Evolutionary conservation across 2,113 vertebrate species (phyloP).

Genomic region (Pongo pygmaeus): DNA sequence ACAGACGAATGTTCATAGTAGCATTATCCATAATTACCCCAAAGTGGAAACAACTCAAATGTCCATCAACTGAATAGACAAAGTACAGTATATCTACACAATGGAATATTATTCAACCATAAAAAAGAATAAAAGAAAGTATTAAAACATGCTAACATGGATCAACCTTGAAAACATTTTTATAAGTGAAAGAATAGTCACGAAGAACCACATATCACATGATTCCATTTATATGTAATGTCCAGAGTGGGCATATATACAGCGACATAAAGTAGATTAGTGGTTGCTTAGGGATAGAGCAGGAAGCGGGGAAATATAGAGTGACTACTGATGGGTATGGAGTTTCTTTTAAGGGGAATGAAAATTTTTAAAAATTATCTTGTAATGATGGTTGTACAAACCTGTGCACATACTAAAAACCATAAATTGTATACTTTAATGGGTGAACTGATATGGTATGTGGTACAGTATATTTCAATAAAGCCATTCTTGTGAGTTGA

Average conservation of each 20-base stretch:
- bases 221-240: neutral
- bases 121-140: neutral
- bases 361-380: slow-evolving; percentile 6
- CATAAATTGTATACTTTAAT: neutral
- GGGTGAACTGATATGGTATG: neutral
- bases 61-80: neutral
- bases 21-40: neutral
- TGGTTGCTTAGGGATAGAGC: neutral
- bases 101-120: neutral
- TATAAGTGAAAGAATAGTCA: slow-evolving; percentile 29
- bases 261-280: neutral
- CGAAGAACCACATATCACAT: neutral
- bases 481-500: neutral
- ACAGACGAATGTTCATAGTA: neutral
- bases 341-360: neutral
- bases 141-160: neutral
- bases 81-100: neutral
- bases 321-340: neutral
- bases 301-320: neutral
- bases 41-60: slow-evolving; percentile 1
- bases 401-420: neutral
- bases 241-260: neutral
- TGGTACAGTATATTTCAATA: slow-evolving; percentile 23
- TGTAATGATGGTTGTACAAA: slow-evolving; percentile 1
- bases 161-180: slow-evolving; percentile 40